Evolutionary conservation across 2,797 vertebrate genomes (phyloP).

Genomic region (Xyrichtys novacula): DNA sequence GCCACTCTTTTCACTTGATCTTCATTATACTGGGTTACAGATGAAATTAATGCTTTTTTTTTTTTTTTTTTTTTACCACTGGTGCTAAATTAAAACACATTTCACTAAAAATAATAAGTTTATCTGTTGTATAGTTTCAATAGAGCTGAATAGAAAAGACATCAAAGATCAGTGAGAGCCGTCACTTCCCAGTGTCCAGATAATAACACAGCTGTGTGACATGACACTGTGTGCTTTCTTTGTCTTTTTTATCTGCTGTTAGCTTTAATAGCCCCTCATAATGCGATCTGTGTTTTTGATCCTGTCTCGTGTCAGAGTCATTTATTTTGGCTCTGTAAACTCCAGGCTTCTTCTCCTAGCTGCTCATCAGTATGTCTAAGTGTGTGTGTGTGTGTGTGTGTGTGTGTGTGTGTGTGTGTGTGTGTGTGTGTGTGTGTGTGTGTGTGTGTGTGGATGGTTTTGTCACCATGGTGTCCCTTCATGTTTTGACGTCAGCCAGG

Average conservation of each 20-base stretch:
- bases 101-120: not conserved
- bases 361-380: conserved; percentile 29
- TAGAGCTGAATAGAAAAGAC: conserved; percentile 47
- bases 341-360: conserved; percentile 33
- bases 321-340: conserved; percentile 60
- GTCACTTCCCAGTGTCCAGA: conserved; percentile 38
- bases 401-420: conserved; percentile 9
- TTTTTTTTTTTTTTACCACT: not conserved
- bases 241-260: conserved; percentile 48
- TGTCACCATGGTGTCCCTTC: conserved; percentile 76
- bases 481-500: conserved; percentile 73
- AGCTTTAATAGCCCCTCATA: conserved; percentile 42
- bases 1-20: too few species aligned
- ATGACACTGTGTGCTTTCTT: conserved; percentile 37
- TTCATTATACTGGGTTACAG: too few species aligned
- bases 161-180: conserved; percentile 51
- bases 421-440: too few species aligned
- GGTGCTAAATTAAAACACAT: not conserved
- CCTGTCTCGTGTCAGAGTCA: conserved; percentile 29
- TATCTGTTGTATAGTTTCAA: not conserved
- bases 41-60: too few species aligned
- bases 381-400: too few species aligned
- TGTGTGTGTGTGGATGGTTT: conserved; percentile 39
- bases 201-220: conserved; percentile 41
- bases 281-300: conserved; percentile 43